Base-by-base conservation (phyloP, 2,797 vertebrate genomes). In the Gambelia wislizenii region DNA sequence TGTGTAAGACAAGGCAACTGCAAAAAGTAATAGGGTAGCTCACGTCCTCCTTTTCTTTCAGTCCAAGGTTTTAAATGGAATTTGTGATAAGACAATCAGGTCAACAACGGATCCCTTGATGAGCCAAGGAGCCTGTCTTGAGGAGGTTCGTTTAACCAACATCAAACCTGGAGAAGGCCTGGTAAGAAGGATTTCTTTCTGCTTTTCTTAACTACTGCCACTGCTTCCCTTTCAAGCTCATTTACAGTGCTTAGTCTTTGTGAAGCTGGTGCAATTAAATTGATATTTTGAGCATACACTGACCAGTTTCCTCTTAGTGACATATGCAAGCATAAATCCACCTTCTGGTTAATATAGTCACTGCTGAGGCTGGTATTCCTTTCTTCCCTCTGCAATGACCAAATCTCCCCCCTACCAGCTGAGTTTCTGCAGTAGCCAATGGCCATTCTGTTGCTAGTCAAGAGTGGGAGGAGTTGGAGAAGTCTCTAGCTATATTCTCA, bases 151-250 rank as follows among this genome's bases (percentile, higher is more conserved):
- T 90, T 97, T 99, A 95, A 97, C 96, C 14, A 97, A 98, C 88
- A 93, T 99, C 89, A 98, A 97, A 92, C 98, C 98, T 0, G 98
- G 97, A 0, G 98, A 99, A 90, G 99, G 98, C 93, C 95, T 99
- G 98, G 99, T 99, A 97, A 98, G 98, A 89, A 88, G 89, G 33
- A 2, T 30, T 75, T 47, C 18, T 16, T 54, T 67, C 20, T 36
- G 12, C 44, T 16, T 30, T 67, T 13, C 67, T n/a, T 16, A 84
- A 79, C n/a, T 70, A 2, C 36, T 69, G 36, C 33, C 6, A 64
- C 33, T 72, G 27, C 13, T 16, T 25, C 12, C 33, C 81, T 42
- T 72, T 47, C 30, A 84, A 42, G 18, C 27, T 77, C 52, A 67
- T 78, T 77, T 69, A 67, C 54, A 69, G 12, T n/a, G 52, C 25